Percentiles rank a stretch among this genome's conserved stretches.
Conservation (phyloP, 92 coral and sea anemone species). For the Phenganax marumi region DNA sequence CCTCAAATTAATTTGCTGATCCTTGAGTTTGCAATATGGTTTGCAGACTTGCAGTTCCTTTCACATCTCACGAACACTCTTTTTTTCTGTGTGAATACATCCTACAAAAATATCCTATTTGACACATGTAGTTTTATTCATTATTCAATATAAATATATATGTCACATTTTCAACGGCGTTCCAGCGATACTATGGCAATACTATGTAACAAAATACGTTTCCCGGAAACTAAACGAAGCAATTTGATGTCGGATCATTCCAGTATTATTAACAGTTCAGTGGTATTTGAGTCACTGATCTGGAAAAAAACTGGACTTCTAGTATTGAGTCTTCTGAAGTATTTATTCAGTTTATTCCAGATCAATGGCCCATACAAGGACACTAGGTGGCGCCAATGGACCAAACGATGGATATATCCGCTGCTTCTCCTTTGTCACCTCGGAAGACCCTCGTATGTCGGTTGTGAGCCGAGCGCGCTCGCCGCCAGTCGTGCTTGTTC, state of each 20-base stretch:
- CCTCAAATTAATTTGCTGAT: too few species aligned
- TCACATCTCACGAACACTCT: too few species aligned
- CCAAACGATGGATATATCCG: not conserved
- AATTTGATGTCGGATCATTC: too few species aligned
- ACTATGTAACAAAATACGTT: not conserved
- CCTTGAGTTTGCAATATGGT: not conserved
- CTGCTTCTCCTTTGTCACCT: conserved; percentile 15
- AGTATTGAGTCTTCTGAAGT: too few species aligned
- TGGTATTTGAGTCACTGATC: too few species aligned
- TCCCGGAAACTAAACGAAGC: too few species aligned
- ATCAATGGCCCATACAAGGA: not conserved
- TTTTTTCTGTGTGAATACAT: too few species aligned
- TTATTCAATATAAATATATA: not conserved
- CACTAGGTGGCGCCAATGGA: not conserved
- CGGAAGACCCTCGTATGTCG: conserved; percentile 34
- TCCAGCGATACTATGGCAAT: not conserved
- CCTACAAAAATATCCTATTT: not conserved
- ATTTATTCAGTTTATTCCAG: not conserved
- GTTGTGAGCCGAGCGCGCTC: conserved; percentile 62
- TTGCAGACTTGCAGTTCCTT: not conserved
- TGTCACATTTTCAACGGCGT: not conserved
- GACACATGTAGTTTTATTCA: not conserved
- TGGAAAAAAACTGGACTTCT: too few species aligned
- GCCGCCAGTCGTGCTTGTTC: conserved; percentile 79
- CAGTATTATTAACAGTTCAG: too few species aligned